These are phyloP conservation scores for Cherax quadricarinatus DNA, from an alignment of 1,140 invertebrate species.

Conservation along the genomic window DNA sequence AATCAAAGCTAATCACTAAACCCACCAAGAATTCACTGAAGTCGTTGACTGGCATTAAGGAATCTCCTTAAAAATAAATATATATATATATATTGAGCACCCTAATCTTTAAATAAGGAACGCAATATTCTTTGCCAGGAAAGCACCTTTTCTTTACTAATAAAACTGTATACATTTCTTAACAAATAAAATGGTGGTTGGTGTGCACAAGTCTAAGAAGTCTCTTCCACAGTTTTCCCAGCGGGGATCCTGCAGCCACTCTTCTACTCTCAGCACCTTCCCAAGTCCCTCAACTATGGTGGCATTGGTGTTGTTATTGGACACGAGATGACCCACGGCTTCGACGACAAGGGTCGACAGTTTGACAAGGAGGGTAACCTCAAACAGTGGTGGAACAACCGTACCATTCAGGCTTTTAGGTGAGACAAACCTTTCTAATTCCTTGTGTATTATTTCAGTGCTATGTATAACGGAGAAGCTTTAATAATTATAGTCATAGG, in stretches of 20 bases:
- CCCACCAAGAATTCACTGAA: no score
- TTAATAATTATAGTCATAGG: no score
- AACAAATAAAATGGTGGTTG: no score
- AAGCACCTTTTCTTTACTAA: no score
- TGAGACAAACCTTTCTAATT: not conserved
- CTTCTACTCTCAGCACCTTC: slow-evolving; percentile 91
- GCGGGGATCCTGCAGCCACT: slow-evolving; percentile 92
- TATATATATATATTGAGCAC: no score
- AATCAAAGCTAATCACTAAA: no score
- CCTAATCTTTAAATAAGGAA: no score
- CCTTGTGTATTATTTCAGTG: no score
- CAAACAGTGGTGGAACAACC: slow-evolving; percentile 98
- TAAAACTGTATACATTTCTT: not conserved
- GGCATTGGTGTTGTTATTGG: slow-evolving; percentile 94
- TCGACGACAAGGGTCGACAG: slow-evolving; percentile 94
- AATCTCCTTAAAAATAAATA: no score
- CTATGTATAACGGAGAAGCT: no score
- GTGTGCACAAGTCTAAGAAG: not conserved
- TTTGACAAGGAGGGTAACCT: slow-evolving; percentile 99
- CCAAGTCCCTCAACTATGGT: slow-evolving; percentile 89
- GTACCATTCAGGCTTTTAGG: slow-evolving; percentile 92
- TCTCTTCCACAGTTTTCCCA: slow-evolving; percentile 84
- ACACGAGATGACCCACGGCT: slow-evolving; percentile 90
- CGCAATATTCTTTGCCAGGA: no score
- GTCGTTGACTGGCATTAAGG: no score